phyloP scores from a whole-genome alignment of 1,140 invertebrate species.

The Drosophila bifasciata region DNA sequence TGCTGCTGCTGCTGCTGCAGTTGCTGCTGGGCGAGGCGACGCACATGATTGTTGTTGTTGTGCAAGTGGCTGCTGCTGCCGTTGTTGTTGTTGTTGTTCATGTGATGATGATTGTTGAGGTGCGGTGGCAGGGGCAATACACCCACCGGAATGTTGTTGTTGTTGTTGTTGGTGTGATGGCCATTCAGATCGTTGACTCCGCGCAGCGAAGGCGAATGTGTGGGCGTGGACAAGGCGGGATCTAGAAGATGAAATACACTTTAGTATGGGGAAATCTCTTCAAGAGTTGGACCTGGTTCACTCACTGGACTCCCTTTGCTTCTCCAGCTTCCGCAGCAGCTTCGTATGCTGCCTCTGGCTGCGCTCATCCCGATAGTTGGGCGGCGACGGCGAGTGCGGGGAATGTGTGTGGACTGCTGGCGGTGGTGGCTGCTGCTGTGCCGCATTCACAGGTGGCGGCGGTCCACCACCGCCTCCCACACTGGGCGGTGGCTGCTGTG shows the following conservation, averaged over 20 bases:
- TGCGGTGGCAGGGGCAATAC: constrained; percentile 31
- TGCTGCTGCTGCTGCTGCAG: constrained; percentile 41
- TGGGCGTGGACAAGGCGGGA: constrained; percentile 67
- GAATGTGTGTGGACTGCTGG: constrained; percentile 84
- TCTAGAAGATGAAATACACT: constrained; percentile 18
- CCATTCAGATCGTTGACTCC: constrained; percentile 72
- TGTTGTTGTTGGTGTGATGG: constrained; percentile 56
- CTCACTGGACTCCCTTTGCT: constrained; percentile 86
- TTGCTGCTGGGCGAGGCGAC: constrained; percentile 32
- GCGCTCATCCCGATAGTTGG: constrained; percentile 90
- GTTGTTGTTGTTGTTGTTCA: constrained; percentile 24
- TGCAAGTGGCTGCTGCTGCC: constrained; percentile 17
- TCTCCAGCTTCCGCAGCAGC: constrained; percentile 89
- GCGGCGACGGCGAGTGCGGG: constrained; percentile 85
- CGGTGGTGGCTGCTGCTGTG: constrained; percentile 70
- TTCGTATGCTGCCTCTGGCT: constrained; percentile 90
- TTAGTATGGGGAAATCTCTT: not conserved
- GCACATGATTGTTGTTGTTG: constrained; percentile 30
- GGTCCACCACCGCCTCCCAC: not conserved
- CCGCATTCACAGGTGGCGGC: not conserved
- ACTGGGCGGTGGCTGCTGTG: constrained; percentile 35
- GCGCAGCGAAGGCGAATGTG: constrained; percentile 76
- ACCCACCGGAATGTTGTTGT: constrained; percentile 65
- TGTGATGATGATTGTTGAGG: constrained; percentile 47
- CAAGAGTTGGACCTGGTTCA: not conserved